Evolutionary conservation across 2,113 vertebrate species (phyloP).

Genomic region (Nematolebias whitei): DNA sequence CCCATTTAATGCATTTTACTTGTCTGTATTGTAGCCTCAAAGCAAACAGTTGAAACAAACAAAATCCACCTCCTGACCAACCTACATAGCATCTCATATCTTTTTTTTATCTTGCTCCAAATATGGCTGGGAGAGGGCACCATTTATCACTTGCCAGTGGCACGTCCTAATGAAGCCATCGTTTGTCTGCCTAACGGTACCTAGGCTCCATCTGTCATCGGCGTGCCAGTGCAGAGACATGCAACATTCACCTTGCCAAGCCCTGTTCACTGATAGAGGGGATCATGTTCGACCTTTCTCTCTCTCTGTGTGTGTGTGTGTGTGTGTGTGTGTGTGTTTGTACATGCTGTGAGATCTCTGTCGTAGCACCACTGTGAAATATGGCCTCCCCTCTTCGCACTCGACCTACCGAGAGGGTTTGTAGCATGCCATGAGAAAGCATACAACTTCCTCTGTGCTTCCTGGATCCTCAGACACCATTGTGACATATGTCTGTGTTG

Average conservation of each 20-base stretch:
- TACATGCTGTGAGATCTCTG: constrained; percentile 52
- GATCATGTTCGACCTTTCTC: constrained; percentile 51
- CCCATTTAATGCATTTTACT: constrained; percentile 26
- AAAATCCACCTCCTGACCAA: constrained; percentile 40
- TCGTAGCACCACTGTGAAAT: constrained; percentile 36
- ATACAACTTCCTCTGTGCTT: constrained; percentile 42
- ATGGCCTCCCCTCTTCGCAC: constrained; percentile 39
- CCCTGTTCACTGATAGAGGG: constrained; percentile 42
- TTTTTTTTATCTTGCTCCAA: constrained; percentile 61
- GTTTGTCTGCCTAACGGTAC: constrained; percentile 78
- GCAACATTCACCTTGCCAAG: constrained; percentile 70
- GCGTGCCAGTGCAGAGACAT: constrained; percentile 51
- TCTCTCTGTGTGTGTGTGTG: constrained; percentile 21
- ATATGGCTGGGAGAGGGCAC: constrained; percentile 65
- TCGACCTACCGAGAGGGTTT: constrained; percentile 6
- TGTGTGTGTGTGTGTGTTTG: constrained; percentile 23
- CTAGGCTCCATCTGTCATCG: constrained; percentile 73
- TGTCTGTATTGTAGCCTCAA: constrained; percentile 17
- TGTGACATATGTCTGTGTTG: constrained; percentile 70
- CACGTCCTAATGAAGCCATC: constrained; percentile 75
- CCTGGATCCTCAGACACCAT: constrained; percentile 38
- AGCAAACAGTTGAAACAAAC: constrained; percentile 36
- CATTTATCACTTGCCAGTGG: constrained; percentile 74
- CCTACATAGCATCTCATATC: constrained; percentile 49
- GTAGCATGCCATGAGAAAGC: constrained; percentile 38